Conservation (phyloP, 1,140 invertebrate genomes). For the Brachionus plicatilis region DNA sequence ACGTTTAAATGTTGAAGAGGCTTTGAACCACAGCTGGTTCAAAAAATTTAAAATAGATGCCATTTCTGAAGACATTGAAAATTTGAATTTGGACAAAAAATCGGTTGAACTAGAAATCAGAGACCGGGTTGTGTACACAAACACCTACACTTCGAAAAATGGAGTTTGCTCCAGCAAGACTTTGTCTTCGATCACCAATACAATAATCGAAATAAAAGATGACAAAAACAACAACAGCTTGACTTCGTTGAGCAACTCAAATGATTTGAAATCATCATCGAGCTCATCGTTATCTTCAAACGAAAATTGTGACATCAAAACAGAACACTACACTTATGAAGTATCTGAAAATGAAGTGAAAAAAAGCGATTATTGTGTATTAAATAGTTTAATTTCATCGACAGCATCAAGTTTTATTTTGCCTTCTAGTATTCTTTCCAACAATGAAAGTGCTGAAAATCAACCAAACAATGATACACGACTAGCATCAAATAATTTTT, state of each 20-base stretch:
- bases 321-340: not conserved
- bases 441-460: not conserved
- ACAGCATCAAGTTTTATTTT: not conserved
- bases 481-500: not conserved
- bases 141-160: not conserved
- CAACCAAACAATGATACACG: not conserved
- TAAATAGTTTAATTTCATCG: not conserved
- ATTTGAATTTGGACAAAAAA: conserved; percentile 19
- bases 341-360: not conserved
- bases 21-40: conserved; percentile 27
- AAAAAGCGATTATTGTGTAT: conserved; percentile 6
- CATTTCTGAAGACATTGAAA: not conserved
- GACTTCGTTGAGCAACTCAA: not conserved
- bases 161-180: not conserved
- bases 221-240: conserved; percentile 31
- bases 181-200: not conserved
- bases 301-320: conserved; percentile 15
- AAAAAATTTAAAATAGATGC: conserved; percentile 12
- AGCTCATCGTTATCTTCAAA: conserved; percentile 4
- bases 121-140: not conserved
- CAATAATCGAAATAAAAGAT: conserved; percentile 16
- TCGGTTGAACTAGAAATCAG: not conserved
- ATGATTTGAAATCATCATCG: conserved; percentile 22
- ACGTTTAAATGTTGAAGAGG: conserved; percentile 10
- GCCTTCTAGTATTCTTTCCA: not conserved